These are phyloP conservation scores for Cordilura impudica DNA, from an alignment of 2,888 invertebrate genomes.

Conservation along the genomic window DNA sequence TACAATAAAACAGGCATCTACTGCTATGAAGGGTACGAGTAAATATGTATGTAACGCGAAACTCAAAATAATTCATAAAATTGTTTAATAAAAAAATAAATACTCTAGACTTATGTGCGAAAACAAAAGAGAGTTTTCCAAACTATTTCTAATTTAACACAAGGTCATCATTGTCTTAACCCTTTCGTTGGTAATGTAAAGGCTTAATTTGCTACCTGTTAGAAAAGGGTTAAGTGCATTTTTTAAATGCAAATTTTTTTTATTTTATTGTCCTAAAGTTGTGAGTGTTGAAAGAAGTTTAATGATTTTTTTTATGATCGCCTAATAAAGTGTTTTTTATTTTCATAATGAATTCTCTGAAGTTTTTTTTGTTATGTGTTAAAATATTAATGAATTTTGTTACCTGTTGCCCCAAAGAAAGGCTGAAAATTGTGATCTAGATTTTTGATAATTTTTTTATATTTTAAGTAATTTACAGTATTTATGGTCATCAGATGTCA, in stretches of 20 bases:
- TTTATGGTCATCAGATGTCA: conserved; percentile 15
- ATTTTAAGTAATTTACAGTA: conserved; percentile 24
- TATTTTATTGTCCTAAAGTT: too few species aligned
- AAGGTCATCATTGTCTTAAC: conserved; percentile 20
- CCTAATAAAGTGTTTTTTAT: conserved; percentile 11
- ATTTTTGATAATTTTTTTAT: conserved; percentile 38
- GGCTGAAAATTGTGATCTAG: not conserved
- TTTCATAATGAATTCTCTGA: conserved; percentile 18
- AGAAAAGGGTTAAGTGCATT: conserved; percentile 5
- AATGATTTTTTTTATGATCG: not conserved
- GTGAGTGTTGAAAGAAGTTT: too few species aligned
- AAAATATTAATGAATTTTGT: conserved; percentile 2
- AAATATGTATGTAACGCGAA: too few species aligned
- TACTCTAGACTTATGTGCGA: too few species aligned
- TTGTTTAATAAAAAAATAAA: too few species aligned
- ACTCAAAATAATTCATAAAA: too few species aligned
- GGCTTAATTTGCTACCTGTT: conserved; percentile 12
- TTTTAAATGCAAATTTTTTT: conserved; percentile 11
- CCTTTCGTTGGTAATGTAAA: conserved; percentile 4
- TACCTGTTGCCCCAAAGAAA: conserved; percentile 13
- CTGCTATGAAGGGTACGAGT: too few species aligned
- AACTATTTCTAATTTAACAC: not conserved
- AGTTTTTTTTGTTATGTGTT: not conserved
- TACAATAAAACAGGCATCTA: too few species aligned
- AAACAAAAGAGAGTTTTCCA: too few species aligned